Base-by-base conservation (phyloP, 2,797 vertebrate genomes). In the Manis javanica region DNA sequence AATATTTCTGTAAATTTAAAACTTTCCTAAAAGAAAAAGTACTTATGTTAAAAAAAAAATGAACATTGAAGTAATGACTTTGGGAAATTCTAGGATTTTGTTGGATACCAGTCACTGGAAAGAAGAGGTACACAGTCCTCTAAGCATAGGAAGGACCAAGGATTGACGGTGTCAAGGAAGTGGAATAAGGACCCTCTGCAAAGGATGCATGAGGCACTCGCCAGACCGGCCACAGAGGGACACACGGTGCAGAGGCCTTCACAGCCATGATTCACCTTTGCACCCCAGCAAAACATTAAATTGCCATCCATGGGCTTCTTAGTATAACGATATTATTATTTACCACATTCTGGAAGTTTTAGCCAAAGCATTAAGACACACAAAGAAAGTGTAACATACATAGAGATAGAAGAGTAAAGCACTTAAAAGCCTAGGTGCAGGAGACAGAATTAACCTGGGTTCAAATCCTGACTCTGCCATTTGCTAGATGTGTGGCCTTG, bases 11-110 rank as follows among this genome's bases (percentile, higher is more conserved):
- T 37, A 57, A 69, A 57, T 69, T 5, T 57, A 86, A 51, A 86
- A 59, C 5, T 39, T 49, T 31, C n/a, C 42, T 92, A 88, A 95
- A 90, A 77, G n/a, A 72, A 39, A 63, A 88, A 31, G 18, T 34
- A 34, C 21, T 46, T 71, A 64, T 11, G 2, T 23, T 63, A 88
- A 63, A 55, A 13, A n/a, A 82, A 94, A 93, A 39, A 69, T n/a
- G 21, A 42, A 61, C 8, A 61, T 26, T 55, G 18, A 72, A 71
- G n/a, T 82, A 85, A 59, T 24, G 10, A 46, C 37, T 84, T 79
- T 10, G 61, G 79, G 46, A 61, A 84, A 89, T 2, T 46, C 57
- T 31, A 49, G 82, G 61, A 55, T 24, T 84, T 77, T 71, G 37
- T 8, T 69, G 53, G 63, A 18, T 26, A 79, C 5, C 6, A 61